These are phyloP conservation scores for Oscheius sp. DNA, from an alignment of 2,888 invertebrate genomes.

Conservation along the genomic window DNA sequence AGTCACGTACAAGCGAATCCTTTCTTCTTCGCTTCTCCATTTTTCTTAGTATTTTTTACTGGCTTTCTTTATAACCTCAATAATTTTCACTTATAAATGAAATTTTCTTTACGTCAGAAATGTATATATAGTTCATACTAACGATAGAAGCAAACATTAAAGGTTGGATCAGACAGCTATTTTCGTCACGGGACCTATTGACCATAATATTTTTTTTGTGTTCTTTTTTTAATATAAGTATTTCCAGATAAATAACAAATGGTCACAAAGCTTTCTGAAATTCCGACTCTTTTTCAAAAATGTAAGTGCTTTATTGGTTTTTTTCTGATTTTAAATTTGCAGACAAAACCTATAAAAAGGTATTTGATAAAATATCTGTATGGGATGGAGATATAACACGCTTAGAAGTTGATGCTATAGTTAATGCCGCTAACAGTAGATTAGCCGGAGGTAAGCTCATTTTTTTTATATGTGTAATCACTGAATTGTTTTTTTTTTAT, in stretches of 20 bases:
- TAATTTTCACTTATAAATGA: no score
- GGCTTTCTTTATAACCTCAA: no score
- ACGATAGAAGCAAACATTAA: no score
- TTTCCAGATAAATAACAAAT: conserved; percentile 12
- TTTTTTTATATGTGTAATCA: neutral
- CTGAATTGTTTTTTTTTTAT: neutral
- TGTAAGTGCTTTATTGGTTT: conserved; percentile 21
- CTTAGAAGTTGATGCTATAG: conserved; percentile 86
- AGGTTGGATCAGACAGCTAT: no score
- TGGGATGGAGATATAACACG: conserved; percentile 82
- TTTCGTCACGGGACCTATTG: no score
- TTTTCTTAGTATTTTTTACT: no score
- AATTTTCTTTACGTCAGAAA: no score
- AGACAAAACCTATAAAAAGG: conserved; percentile 38
- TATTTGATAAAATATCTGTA: conserved; percentile 52
- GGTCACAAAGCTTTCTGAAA: conserved; percentile 24
- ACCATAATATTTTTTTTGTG: neutral
- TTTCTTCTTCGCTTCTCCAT: neutral
- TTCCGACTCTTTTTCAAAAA: conserved; percentile 44
- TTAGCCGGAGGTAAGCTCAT: conserved; percentile 79
- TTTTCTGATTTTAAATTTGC: conserved; percentile 5
- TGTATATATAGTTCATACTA: no score
- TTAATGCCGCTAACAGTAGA: conserved; percentile 87
- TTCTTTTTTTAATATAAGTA: neutral
- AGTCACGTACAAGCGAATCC: no score